Evolutionary conservation across 2,113 vertebrate genomes (phyloP), one percentile per base, ranked within the genome.

Genomic region (Oenanthe melanoleuca): DNA sequence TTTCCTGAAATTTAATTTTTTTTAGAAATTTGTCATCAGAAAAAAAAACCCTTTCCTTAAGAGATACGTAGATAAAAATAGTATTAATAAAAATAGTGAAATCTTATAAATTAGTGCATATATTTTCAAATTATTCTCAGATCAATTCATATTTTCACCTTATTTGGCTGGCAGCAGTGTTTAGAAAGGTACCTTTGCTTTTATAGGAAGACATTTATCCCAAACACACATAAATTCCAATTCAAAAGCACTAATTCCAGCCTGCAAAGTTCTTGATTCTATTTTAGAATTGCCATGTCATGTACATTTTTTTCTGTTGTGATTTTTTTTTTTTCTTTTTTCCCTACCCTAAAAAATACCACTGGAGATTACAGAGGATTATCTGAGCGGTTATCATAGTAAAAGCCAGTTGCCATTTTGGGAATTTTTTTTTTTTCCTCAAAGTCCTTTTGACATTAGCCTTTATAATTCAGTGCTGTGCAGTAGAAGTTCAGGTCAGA

Each of bases 361-460:
- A 0, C 12, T 37, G 47, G 33, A 69, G 66, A 77, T 92, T 60
- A 84, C 0, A 0, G 26, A 42, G 81, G 78, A 72, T 92, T 75
- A 63, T 80, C 63, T 81, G 70, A 79, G 78, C 66, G 44, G 42
- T 59, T 85, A 33, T 73, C 23, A 28, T 6, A 55, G 55, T 73
- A 82, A 94, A 61, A 95, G 34, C 79, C 71, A 78, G 71, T 91
- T 94, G 64, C 60, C 63, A 52, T 86, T 95, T 89, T 19, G 44
- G 47, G 72, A 66, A 5, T 37, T 53, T 53, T 37, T 25, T 34
- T 45, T 50, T 65, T 60, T 21, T 12, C 11, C 87, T 88, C 44
- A 4, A 72, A 85, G 52, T 71, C 37, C 81, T 92, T 83, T 64
- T 53, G 71, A 60, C 78, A 56, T 81, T 65, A 84, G 57, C 55